A percentile compares a stretch with the other conserved stretches of the same genome.
Conservation (phyloP, 2,888 invertebrate genomes). For the Drosophila ustulata region DNA sequence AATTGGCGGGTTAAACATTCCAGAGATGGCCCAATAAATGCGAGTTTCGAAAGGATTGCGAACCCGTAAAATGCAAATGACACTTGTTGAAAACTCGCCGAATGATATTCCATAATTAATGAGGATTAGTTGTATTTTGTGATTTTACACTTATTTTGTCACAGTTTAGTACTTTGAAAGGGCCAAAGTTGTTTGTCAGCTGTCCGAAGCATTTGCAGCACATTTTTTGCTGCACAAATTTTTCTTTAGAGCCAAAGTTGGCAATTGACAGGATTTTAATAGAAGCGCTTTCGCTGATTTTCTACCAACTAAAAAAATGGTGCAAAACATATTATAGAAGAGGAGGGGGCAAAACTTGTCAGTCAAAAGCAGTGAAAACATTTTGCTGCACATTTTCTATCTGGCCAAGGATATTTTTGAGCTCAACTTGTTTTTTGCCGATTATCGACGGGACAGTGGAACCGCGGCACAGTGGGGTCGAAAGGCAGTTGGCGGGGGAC, state of each 20-base stretch:
- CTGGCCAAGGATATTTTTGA: slow-evolving; percentile 52
- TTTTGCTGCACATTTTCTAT: slow-evolving; percentile 46
- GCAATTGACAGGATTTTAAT: slow-evolving; percentile 64
- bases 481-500: not conserved
- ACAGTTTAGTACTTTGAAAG: not conserved
- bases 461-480: not conserved
- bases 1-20: slow-evolving; percentile 39
- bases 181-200: not conserved
- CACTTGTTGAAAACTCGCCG: not conserved
- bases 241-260: slow-evolving; percentile 28
- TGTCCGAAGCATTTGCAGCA: slow-evolving; percentile 33
- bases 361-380: slow-evolving; percentile 55
- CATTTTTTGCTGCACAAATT: slow-evolving; percentile 16
- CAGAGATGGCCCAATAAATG: slow-evolving; percentile 25
- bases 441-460: slow-evolving; percentile 38
- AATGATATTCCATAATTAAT: not conserved
- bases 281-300: slow-evolving; percentile 46
- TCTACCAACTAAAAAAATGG: slow-evolving; percentile 22
- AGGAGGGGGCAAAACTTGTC: slow-evolving; percentile 34
- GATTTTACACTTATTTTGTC: not conserved
- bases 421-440: slow-evolving; percentile 55
- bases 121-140: not conserved
- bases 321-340: slow-evolving; percentile 5
- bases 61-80: slow-evolving; percentile 11
- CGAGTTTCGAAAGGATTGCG: slow-evolving; percentile 36